These are phyloP conservation scores for Melopsittacus undulatus DNA, from an alignment of 2,797 vertebrate species.

Conservation along the genomic window DNA sequence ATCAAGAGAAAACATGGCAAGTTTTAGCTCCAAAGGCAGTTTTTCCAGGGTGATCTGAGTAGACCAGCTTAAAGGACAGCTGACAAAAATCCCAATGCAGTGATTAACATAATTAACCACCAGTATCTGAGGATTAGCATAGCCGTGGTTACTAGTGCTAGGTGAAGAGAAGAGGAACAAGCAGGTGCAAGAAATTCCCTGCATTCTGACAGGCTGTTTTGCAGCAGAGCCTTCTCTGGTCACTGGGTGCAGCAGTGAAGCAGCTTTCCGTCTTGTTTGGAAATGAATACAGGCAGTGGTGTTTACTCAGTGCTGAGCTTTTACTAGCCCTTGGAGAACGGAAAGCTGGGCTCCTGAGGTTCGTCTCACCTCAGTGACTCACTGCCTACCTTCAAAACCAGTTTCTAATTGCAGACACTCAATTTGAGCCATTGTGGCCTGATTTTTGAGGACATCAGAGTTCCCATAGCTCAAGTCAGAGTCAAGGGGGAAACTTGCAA, in stretches of 20 bases:
- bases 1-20: not conserved
- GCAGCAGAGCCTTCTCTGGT: not conserved
- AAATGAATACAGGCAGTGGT: accelerated
- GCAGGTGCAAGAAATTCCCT: not conserved
- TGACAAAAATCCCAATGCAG: not conserved
- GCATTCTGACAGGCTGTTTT: not conserved
- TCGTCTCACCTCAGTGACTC: not conserved
- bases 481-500: not conserved
- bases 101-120: not conserved
- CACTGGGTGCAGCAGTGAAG: accelerated
- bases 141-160: not conserved
- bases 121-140: not conserved
- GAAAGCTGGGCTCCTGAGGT: not conserved
- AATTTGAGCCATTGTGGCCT: not conserved
- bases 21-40: not conserved
- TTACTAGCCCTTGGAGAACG: not conserved
- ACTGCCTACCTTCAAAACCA: not conserved
- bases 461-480: not conserved
- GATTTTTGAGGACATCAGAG: not conserved
- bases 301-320: not conserved
- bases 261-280: not conserved
- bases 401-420: not conserved
- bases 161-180: not conserved
- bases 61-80: not conserved
- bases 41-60: not conserved